These are phyloP conservation scores for Myotis daubentonii DNA, from an alignment of 2,797 vertebrate species.

Conservation along the genomic window DNA sequence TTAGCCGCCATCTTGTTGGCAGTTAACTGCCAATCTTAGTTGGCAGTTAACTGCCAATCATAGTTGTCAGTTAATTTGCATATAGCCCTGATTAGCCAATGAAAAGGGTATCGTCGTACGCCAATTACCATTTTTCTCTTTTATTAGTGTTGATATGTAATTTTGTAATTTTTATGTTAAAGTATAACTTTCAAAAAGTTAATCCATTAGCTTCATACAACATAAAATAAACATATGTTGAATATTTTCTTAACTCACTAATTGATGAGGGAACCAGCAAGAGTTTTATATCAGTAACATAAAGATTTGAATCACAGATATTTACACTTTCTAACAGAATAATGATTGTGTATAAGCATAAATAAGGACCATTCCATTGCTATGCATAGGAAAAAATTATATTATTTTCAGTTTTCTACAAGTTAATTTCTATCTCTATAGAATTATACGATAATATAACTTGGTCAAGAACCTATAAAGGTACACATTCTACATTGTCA, in stretches of 20 bases:
- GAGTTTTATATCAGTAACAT: conserved; percentile 1
- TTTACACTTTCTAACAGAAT: not conserved
- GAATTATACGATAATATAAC: not conserved
- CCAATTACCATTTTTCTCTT: too few relatives aligned
- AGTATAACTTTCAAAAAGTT: not conserved
- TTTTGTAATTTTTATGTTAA: not conserved
- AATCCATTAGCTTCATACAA: not conserved
- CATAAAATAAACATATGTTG: not conserved
- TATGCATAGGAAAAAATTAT: not conserved
- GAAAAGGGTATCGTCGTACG: too few relatives aligned
- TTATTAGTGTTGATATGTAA: too few relatives aligned
- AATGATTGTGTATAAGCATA: not conserved
- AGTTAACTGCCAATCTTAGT: too few relatives aligned
- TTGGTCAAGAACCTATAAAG: not conserved
- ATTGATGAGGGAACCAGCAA: not conserved
- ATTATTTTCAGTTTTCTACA: not conserved
- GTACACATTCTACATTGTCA: not conserved
- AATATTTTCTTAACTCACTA: not conserved
- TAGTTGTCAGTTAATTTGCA: too few relatives aligned
- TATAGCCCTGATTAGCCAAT: too few relatives aligned
- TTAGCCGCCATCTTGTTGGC: too few relatives aligned
- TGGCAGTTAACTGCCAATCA: too few relatives aligned
- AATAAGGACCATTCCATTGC: not conserved
- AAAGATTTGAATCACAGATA: not conserved
- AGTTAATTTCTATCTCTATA: not conserved